A percentile compares a stretch with the other conserved stretches of the same genome.
Conservation (phyloP, 2,113 vertebrate genomes). For the Tamias sibiricus region DNA sequence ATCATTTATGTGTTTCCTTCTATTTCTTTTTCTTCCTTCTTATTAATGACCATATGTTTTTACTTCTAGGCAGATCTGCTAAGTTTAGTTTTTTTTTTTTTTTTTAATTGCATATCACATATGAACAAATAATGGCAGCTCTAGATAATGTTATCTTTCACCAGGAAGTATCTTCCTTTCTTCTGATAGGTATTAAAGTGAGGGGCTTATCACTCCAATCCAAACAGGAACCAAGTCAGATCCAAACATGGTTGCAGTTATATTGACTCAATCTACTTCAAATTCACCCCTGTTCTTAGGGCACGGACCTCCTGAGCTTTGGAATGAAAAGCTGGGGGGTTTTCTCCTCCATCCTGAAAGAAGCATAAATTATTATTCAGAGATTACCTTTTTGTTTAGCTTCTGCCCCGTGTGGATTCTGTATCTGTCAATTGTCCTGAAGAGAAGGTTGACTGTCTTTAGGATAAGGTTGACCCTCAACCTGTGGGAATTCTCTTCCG, state of each 20-base stretch:
- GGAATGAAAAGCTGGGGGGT: neutral
- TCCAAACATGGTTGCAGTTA: neutral
- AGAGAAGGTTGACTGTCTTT: neutral
- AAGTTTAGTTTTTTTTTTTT: neutral
- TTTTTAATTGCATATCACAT: neutral
- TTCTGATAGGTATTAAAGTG: neutral
- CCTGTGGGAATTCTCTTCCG: neutral
- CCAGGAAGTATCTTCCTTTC: neutral
- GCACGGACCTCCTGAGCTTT: neutral
- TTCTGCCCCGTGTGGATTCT: neutral
- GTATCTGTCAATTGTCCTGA: neutral
- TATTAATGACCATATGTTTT: neutral
- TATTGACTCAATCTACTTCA: neutral
- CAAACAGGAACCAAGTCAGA: neutral
- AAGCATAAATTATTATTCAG: neutral
- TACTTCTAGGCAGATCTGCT: neutral
- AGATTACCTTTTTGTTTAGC: neutral
- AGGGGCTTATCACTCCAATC: too few relatives aligned
- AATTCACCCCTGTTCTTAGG: neutral
- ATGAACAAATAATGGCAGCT: neutral
- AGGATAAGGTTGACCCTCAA: neutral
- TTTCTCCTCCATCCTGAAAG: neutral
- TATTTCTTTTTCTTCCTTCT: neutral
- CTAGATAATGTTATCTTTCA: neutral
- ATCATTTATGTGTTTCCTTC: neutral